A percentile compares a stretch with the other conserved stretches of the same genome.
Conservation (phyloP, 2,888 invertebrate genomes). For the Lumbricus terrestris region DNA sequence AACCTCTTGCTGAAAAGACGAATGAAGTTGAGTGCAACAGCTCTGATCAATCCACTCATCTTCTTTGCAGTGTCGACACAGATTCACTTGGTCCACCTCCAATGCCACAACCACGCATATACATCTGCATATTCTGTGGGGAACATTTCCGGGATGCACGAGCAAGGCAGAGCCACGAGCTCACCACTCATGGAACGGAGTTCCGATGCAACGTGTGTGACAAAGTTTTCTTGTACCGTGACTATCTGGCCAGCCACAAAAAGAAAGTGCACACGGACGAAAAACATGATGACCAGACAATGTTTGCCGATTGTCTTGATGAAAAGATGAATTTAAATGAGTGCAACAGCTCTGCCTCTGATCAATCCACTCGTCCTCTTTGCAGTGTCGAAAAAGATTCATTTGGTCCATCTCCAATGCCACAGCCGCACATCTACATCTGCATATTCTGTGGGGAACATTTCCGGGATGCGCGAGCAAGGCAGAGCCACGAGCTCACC, state of each 20-base stretch:
- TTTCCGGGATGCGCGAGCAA: too few species aligned
- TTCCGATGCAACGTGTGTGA: slow-evolving; percentile 9
- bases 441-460: neutral
- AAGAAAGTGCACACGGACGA: too few species aligned
- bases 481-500: too few species aligned
- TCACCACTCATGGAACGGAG: neutral
- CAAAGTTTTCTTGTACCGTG: neutral
- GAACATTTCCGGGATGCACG: neutral
- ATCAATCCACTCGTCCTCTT: neutral
- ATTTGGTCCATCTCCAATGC: neutral
- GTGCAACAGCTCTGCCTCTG: neutral
- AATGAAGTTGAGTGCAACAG: neutral
- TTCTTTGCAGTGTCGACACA: neutral
- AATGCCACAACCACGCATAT: neutral
- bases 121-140: neutral
- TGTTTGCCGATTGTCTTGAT: neutral
- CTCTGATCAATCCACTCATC: neutral
- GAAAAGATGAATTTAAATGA: neutral
- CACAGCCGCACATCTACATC: neutral
- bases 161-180: neutral
- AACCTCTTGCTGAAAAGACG: neutral
- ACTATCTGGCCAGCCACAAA: too few species aligned
- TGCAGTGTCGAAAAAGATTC: neutral
- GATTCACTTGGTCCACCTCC: neutral
- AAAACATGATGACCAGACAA: neutral